Evolutionary conservation across 2,797 vertebrate genomes (phyloP).

Genomic region (Spinus pinus): DNA sequence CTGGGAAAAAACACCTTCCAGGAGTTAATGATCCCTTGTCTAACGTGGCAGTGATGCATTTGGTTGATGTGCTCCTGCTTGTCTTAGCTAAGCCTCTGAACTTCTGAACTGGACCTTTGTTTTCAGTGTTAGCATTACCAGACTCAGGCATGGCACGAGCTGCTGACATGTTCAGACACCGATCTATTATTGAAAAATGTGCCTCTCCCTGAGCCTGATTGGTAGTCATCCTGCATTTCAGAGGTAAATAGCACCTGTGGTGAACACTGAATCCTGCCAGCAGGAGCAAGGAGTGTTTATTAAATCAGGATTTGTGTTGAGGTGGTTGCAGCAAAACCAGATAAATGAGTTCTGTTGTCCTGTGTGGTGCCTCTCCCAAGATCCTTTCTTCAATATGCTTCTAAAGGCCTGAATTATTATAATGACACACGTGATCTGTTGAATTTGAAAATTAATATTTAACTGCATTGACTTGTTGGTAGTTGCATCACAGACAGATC

Average conservation of each 20-base stretch:
- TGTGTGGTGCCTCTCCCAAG: not conserved
- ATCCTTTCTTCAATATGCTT: not conserved
- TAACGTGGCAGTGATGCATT: fast-evolving
- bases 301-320: not conserved
- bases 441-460: not conserved
- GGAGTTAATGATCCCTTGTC: not conserved
- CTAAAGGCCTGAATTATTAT: not conserved
- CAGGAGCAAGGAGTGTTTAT: not conserved
- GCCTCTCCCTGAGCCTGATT: not conserved
- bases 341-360: not conserved
- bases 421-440: not conserved
- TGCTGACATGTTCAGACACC: not conserved
- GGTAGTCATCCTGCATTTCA: not conserved
- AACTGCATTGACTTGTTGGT: not conserved
- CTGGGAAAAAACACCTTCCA: not conserved
- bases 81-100: not conserved
- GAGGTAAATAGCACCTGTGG: not conserved
- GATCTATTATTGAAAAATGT: not conserved
- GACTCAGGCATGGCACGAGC: not conserved
- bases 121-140: not conserved
- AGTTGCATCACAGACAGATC: not conserved
- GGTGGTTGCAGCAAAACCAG: not conserved
- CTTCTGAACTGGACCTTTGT: not conserved
- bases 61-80: not conserved
- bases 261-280: not conserved